Base-by-base conservation (phyloP, 35 echinoderm and acorn worm species). In the Ptychodera flava region DNA sequence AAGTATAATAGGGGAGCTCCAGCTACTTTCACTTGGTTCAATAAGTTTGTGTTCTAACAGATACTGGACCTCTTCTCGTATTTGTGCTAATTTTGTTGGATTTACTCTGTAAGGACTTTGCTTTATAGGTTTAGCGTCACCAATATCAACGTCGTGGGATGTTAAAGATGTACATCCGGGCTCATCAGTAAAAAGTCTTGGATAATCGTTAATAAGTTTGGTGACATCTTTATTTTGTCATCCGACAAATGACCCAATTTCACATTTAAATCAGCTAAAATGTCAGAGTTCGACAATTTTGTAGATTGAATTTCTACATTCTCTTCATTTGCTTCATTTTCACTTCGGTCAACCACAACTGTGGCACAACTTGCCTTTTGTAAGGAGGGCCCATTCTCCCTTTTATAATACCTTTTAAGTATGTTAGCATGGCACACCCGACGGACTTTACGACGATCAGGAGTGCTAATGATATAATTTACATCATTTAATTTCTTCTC, bases 41-140 rank as follows among this genome's bases (percentile, higher is more conserved):
- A 88, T 92, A 10, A 92, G 82, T 31, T 88, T 77, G 78, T 92
- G 82, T 38, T 88, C 38, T 15, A 92, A 36, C 80, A 92, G 87
- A 36, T 92, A 92, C 14, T 92, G 1, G 31, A 91, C 35, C 35
- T 91, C 89, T 37, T 91, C 31, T 38, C 35, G 6, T 1, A 89
- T 0, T 0, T 75, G 22, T 33, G 45, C 45, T 29, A 84, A 33
- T 32, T 91, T 79, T 10, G 28, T 32, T 30, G 77, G 34, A 81
- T 78, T 82, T 16, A 82, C 28, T 36, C 79, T 38, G 77, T 91
- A 86, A 29, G 81, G 89, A 86, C 86, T 83, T 36, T 91, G 83
- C 78, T 91, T 91, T 31, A 86, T 80, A 6, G 84, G 89, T 28
- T 27, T 31, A 37, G 83, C 76, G 15, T 83, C 76, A 29, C 29